Percentiles rank a stretch among this genome's conserved stretches.
Conservation (phyloP, 2,888 invertebrate genomes). For the Leptodirus hochenwartii region DNA sequence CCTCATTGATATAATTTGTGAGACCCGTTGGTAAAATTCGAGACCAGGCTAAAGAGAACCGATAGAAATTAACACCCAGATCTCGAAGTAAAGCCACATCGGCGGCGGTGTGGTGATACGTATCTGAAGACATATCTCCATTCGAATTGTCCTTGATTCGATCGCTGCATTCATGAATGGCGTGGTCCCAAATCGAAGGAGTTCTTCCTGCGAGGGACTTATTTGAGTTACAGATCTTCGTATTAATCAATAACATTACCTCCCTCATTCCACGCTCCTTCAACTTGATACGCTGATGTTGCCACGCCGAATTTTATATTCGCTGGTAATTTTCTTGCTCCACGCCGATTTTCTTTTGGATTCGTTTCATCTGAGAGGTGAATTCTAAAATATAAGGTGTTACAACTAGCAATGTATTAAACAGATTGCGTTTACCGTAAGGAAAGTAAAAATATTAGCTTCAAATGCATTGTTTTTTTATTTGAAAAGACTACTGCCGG, state of each 20-base stretch:
- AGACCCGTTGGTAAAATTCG: constrained; percentile 41
- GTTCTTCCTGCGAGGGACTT: neutral
- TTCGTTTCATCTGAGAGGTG: too few relatives aligned
- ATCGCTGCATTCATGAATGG: constrained; percentile 33
- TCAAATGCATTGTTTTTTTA: too few relatives aligned
- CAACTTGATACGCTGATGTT: constrained; percentile 21
- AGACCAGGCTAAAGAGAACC: constrained; percentile 48
- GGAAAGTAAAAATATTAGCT: too few relatives aligned
- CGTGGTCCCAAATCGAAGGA: constrained; percentile 41
- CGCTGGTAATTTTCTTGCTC: constrained; percentile 18
- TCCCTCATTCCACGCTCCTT: constrained; percentile 17
- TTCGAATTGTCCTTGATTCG: constrained; percentile 34
- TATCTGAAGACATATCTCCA: constrained; percentile 46
- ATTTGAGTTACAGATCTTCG: neutral
- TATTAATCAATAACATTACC: constrained; percentile 10
- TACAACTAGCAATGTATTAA: too few relatives aligned
- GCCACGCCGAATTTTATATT: constrained; percentile 21
- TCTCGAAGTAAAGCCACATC: constrained; percentile 38
- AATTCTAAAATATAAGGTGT: too few relatives aligned
- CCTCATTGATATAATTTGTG: constrained; percentile 34
- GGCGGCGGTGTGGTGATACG: constrained; percentile 40
- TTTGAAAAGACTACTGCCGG: too few relatives aligned
- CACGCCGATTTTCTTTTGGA: too few relatives aligned
- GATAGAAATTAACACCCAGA: constrained; percentile 36
- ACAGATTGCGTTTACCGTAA: too few relatives aligned